Base-by-base conservation (phyloP, 2,888 invertebrate species). In the Orthosia incerta region DNA sequence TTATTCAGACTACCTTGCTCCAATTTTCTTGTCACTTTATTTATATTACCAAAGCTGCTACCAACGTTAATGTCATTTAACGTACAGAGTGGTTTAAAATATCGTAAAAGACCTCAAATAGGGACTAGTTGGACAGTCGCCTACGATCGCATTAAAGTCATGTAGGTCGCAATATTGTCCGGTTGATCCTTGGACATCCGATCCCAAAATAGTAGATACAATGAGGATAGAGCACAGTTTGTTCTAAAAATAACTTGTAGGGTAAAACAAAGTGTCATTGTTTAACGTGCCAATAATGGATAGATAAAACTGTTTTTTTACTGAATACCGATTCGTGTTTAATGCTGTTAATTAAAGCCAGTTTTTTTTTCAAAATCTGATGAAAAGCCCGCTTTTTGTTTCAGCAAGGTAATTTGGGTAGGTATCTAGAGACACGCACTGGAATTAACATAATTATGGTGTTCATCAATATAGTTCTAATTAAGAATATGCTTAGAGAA, bases 401-500 rank as follows among this genome's bases (percentile, higher is more conserved):
- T 51, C 12, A 59, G 2, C n/a, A 67, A 57, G n/a, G 53, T 51
- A 18, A 65, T 56, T 26, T 51, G 5, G 12, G 7, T 56, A 46
- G 1, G 20, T 18, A 59, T 2, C 15, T 60, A 16, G 12, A 65
- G 2, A n/a, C 39, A 45, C 13, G 12, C n/a, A 7, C 15, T 50
- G 23, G 39, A 60, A 67, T 39, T 39, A n/a, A 9, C 16, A 18
- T 74, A 48, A 59, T 53, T 74, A 53, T 60, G 9, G 53, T 61
- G 48, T 13, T 48, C 31, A 57, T 63, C 11, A 78, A 82, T 80
- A 82, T 74, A 74, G 64, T 79, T 76, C 78, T 81, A 77, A 87
- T 84, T 86, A 88, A 76, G 72, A 81, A 82, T 83, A 77, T 72
- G 80, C 84, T 85, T 83, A 79, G 86, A 87, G 91, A 89, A 93